Percentiles rank a stretch among this genome's conserved stretches.
Conservation (phyloP, 2,888 invertebrate genomes). For the Macropis europaea region DNA sequence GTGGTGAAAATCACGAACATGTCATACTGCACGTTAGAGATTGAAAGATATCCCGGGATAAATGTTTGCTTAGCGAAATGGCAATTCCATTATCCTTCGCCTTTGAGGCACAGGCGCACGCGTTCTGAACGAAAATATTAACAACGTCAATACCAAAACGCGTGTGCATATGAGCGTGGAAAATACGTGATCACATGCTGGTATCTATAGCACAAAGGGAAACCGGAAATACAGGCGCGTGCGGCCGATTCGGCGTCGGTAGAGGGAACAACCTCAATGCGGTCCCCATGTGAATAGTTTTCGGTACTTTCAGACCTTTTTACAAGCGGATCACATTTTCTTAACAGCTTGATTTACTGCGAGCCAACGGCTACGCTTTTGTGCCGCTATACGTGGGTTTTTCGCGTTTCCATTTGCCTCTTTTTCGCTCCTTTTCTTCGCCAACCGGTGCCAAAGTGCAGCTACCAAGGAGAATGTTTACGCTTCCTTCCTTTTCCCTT, state of each 20-base stretch:
- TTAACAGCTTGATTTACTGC: constrained; percentile 46
- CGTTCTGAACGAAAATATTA: constrained; percentile 54
- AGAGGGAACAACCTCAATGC: constrained; percentile 33
- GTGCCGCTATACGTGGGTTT: background rate
- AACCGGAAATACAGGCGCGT: constrained; percentile 13
- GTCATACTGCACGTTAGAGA: constrained; percentile 63
- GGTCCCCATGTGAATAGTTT: constrained; percentile 30
- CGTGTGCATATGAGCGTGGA: constrained; percentile 19
- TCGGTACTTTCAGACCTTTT: constrained; percentile 12
- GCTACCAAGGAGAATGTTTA: constrained; percentile 26
- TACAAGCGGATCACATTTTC: constrained; percentile 40
- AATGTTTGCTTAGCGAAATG: constrained; percentile 65
- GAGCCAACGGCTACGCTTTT: constrained; percentile 15
- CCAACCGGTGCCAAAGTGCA: constrained; percentile 24
- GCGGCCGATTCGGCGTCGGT: constrained; percentile 15
- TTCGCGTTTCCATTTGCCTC: constrained; percentile 12
- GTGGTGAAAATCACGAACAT: constrained; percentile 15
- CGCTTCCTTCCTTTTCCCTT: constrained; percentile 1
- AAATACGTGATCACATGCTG: constrained; percentile 32
- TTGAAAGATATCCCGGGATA: constrained; percentile 59
- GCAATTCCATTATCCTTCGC: constrained; percentile 70
- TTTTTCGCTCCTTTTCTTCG: constrained; percentile 6
- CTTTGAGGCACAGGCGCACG: constrained; percentile 62
- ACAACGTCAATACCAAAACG: constrained; percentile 10
- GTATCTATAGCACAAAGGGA: constrained; percentile 30